Evolutionary conservation across 2,888 invertebrate genomes (phyloP).

Genomic region (Parnassius apollo): DNA sequence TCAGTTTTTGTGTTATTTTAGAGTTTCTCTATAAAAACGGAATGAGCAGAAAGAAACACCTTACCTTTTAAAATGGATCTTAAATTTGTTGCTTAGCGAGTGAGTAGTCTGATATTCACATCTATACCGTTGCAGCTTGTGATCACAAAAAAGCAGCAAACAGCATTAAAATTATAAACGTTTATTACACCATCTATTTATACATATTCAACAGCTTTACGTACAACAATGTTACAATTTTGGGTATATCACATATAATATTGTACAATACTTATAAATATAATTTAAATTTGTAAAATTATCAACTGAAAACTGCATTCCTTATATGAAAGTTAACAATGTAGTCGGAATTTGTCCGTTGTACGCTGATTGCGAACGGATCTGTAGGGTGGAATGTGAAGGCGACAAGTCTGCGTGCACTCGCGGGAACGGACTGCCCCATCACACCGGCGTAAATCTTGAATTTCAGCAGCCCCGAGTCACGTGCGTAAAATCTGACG

Average conservation of each 20-base stretch:
- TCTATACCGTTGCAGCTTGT: too few relatives aligned
- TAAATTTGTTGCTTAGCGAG: too few relatives aligned
- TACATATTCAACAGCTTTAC: conserved; percentile 7
- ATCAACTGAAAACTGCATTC: conserved; percentile 78
- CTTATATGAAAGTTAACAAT: conserved; percentile 97
- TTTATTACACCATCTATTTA: conserved; percentile 12
- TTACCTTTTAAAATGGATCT: too few relatives aligned
- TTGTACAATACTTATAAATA: conserved; percentile 9
- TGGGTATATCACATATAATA: conserved; percentile 12
- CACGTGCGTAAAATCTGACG: conserved; percentile 89
- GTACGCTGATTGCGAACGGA: conserved; percentile 97
- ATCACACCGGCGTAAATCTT: conserved; percentile 92
- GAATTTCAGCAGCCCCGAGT: conserved; percentile 90
- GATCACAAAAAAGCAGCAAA: background rate
- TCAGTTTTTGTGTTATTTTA: too few relatives aligned
- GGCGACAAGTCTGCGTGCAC: conserved; percentile 91
- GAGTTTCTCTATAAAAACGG: too few relatives aligned
- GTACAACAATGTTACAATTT: conserved; percentile 12
- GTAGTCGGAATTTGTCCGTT: conserved; percentile 95
- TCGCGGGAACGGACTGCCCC: conserved; percentile 85
- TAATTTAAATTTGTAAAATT: background rate
- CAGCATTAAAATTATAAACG: conserved; percentile 11
- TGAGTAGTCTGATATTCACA: too few relatives aligned
- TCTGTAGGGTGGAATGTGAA: conserved; percentile 98
- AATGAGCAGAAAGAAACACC: too few relatives aligned